Evolutionary conservation across 2,888 invertebrate genomes (phyloP).

Genomic region (Rapana venosa): DNA sequence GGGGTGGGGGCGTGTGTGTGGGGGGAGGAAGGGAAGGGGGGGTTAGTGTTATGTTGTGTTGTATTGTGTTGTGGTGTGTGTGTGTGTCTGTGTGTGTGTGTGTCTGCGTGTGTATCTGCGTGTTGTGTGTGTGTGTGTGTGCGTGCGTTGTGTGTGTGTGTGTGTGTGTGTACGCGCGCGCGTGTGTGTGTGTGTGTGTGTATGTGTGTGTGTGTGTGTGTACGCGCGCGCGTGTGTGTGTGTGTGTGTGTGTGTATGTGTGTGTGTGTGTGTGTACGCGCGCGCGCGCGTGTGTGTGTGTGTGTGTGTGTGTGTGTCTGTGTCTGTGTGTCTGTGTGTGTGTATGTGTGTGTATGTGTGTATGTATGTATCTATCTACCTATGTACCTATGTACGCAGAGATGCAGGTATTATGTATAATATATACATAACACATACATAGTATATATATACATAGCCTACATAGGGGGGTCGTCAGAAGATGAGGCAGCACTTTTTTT

Average conservation of each 20-base stretch:
- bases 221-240: constrained; percentile 34
- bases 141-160: too few species aligned
- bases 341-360: too few species aligned
- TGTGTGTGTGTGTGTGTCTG: background rate
- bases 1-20: too few species aligned
- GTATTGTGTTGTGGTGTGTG: too few species aligned
- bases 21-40: constrained; percentile 22
- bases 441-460: too few species aligned
- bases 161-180: background rate
- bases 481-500: too few species aligned
- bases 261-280: background rate
- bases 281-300: background rate
- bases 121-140: background rate
- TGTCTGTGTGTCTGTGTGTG: background rate
- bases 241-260: constrained; percentile 37
- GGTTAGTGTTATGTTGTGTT: too few species aligned
- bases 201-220: background rate
- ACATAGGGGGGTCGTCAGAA: too few species aligned
- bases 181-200: constrained; percentile 2
- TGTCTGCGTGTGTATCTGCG: background rate
- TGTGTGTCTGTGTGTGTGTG: background rate
- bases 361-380: too few species aligned
- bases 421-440: too few species aligned
- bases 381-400: too few species aligned
- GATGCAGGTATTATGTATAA: too few species aligned